A percentile compares a stretch with the other conserved stretches of the same genome.
Evolutionary conservation across 2,113 vertebrate species (phyloP).

Genomic region (Paracanthobrama guichenoti): DNA sequence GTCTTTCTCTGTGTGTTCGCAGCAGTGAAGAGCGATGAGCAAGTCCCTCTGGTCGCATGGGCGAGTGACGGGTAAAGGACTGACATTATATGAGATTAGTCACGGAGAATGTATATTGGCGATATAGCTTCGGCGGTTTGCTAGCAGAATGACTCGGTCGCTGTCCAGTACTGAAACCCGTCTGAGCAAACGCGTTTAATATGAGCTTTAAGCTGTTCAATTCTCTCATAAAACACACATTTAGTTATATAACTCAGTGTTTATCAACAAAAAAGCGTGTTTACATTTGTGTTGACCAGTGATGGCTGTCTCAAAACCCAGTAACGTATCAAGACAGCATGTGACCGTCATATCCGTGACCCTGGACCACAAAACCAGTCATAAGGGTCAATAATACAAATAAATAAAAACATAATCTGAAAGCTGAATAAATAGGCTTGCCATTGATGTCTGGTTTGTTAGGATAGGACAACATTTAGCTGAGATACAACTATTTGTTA

Average conservation of each 20-base stretch:
- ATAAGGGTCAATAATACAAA: too few species aligned
- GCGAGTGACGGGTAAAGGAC: slow-evolving; percentile 42
- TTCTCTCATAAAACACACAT: background rate
- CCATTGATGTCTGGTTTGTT: too few species aligned
- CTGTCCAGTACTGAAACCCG: slow-evolving; percentile 50
- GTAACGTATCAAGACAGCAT: background rate
- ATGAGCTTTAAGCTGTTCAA: background rate
- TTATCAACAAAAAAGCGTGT: background rate
- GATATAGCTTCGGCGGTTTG: background rate
- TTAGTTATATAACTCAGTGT: background rate
- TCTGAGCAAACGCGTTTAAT: background rate
- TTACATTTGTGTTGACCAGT: background rate
- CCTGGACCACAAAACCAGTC: too few species aligned
- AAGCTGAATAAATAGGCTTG: too few species aligned
- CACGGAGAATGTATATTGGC: background rate
- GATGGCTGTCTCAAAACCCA: background rate
- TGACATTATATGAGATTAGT: too few species aligned
- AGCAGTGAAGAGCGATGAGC: slow-evolving; percentile 32
- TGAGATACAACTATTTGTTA: too few species aligned
- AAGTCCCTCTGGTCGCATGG: slow-evolving; percentile 52
- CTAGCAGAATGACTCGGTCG: slow-evolving; percentile 3
- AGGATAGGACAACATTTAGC: too few species aligned
- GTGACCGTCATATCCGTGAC: background rate
- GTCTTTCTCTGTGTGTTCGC: slow-evolving; percentile 20
- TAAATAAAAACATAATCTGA: too few species aligned